Evolutionary conservation across 64 coral and sea anemone species (phyloP), one percentile per base, ranked within the genome.

Genomic region (Catalaphyllia jardinei): DNA sequence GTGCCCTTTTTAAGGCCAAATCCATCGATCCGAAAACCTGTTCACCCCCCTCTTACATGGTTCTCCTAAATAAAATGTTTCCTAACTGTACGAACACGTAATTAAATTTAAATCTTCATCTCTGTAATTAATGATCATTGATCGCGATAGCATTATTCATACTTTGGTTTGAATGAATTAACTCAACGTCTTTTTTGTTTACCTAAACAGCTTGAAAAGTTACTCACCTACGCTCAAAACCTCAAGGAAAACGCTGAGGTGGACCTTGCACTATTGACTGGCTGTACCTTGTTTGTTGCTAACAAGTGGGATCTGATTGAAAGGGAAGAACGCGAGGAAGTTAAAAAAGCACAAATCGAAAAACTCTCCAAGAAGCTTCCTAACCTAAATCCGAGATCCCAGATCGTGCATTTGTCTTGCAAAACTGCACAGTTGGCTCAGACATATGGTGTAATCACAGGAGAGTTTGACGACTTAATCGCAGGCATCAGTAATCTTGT

Each of bases 251-350:
- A 33, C 6, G 10, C 55, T 28, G 31, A 83, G 50, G 24, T n/a
- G 29, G 50, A 82, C 15, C 27, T 60, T 12, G 39, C 57, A 4
- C 15, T 83, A 31, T 49, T 83, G 27, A 39, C 59, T 33, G 57
- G 63, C 1, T 64, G 80, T 59, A 29, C 80, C 1, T 69, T 83
- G 19, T 83, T 83, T 69, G 59, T 83, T 4, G 63, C 52, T 8
- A 83, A 83, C 60, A 83, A 83, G 22, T 83, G 80, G 80, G 80
- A 83, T 63, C 30, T 20, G 19, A 46, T 83, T 35, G 2, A 62
- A 1, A 15, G 10, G 4, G 29, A 83, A 33, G 80, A 83, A 13
- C 16, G 29, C 8, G 38, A 64, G 16, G 80, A 65, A 24, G 60
- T 83, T 25, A 65, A 83, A 17, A 38, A 83, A n/a, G 59, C 30